Conservation (phyloP, 1,140 invertebrate species). For the Oryzaephilus surinamensis region DNA sequence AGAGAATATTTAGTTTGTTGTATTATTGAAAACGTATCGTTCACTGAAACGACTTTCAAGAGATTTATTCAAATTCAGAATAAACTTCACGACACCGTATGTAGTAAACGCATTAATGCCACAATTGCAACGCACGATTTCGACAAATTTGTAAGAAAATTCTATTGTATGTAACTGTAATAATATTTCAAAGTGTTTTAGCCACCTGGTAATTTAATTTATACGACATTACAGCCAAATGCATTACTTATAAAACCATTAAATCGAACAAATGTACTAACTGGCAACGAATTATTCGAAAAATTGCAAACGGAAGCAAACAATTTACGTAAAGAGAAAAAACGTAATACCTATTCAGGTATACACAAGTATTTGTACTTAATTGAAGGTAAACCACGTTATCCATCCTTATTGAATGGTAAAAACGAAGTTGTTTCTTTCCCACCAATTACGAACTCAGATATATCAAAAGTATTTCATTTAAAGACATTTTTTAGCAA, state of each 20-base stretch:
- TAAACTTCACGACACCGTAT: constrained; percentile 66
- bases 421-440: constrained; percentile 61
- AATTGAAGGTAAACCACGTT: constrained; percentile 60
- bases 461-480: constrained; percentile 67
- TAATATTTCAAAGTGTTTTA: constrained; percentile 11
- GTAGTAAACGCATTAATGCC: constrained; percentile 63
- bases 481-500: constrained; percentile 32
- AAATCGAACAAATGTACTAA: constrained; percentile 45
- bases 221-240: constrained; percentile 51
- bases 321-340: constrained; percentile 63
- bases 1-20: constrained; percentile 64
- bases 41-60: constrained; percentile 56
- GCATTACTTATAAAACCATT: constrained; percentile 55
- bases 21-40: constrained; percentile 53
- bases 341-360: constrained; percentile 66
- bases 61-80: constrained; percentile 74
- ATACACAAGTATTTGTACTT: constrained; percentile 73
- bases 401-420: constrained; percentile 57
- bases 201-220: constrained; percentile 46
- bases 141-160: constrained; percentile 45
- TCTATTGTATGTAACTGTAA: neutral
- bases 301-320: constrained; percentile 65
- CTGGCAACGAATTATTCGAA: constrained; percentile 54
- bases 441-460: constrained; percentile 74
- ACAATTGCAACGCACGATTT: constrained; percentile 79